A percentile compares a stretch with the other conserved stretches of the same genome.
Conservation (phyloP, 2,113 vertebrate species). For the Perca fluviatilis region DNA sequence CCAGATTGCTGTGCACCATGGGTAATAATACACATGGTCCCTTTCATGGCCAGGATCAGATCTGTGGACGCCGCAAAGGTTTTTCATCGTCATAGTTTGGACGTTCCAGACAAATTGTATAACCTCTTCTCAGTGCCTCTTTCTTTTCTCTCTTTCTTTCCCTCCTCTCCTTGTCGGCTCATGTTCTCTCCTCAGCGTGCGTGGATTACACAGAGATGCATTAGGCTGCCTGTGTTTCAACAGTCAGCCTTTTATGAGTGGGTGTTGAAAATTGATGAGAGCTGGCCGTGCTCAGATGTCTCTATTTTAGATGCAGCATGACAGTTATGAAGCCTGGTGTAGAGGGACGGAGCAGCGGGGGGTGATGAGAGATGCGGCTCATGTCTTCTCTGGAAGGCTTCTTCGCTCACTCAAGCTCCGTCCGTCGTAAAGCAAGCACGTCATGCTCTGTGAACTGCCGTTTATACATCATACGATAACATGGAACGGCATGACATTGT, state of each 20-base stretch:
- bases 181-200: conserved; percentile 26
- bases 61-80: conserved; percentile 35
- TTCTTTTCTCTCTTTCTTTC: background rate
- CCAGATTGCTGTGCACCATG: conserved; percentile 55
- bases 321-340: conserved; percentile 73
- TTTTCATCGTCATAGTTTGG: conserved; percentile 34
- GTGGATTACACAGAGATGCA: conserved; percentile 31
- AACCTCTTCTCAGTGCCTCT: conserved; percentile 31
- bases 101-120: conserved; percentile 47
- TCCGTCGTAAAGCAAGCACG: conserved; percentile 24
- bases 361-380: conserved; percentile 52
- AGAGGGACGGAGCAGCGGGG: conserved; percentile 48
- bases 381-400: conserved; percentile 46
- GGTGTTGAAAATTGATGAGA: conserved; percentile 76
- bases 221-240: conserved; percentile 72
- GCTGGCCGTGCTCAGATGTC: conserved; percentile 67
- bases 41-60: conserved; percentile 50
- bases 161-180: conserved; percentile 2
- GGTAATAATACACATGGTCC: conserved; percentile 49
- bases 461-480: conserved; percentile 1
- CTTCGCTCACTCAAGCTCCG: conserved; percentile 26
- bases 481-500: background rate
- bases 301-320: conserved; percentile 71
- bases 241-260: conserved; percentile 77
- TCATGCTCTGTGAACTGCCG: background rate